phyloP scores from a whole-genome alignment of 2,113 vertebrate species.

The Tichodroma muraria region DNA sequence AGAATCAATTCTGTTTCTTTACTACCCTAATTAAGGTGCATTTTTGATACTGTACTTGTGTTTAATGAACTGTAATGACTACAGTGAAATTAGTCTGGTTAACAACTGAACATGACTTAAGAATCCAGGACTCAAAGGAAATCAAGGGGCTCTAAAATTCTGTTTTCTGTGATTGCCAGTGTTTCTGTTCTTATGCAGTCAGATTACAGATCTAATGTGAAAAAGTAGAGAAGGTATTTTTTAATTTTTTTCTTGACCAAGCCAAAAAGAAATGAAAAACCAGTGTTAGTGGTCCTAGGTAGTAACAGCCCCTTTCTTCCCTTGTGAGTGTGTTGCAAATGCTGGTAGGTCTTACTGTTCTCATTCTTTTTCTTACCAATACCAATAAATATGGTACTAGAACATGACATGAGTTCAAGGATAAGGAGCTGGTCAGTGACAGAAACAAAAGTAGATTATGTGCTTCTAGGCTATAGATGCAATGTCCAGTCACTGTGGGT shows the following conservation, averaged over 20 bases:
- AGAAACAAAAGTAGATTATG: background rate
- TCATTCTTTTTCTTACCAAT: background rate
- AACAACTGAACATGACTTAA: background rate
- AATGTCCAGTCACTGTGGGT: background rate
- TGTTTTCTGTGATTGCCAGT: background rate
- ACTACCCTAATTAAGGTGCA: background rate
- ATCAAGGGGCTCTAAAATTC: background rate
- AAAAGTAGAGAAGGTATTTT: background rate
- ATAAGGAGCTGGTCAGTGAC: background rate
- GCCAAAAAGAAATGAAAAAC: background rate
- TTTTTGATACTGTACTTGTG: background rate
- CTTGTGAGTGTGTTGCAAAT: background rate
- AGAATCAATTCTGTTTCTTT: conserved; percentile 12
- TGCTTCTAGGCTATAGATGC: background rate
- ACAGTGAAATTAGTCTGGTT: background rate
- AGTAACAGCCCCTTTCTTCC: background rate
- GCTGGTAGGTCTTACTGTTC: background rate
- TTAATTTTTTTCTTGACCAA: background rate
- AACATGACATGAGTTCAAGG: background rate
- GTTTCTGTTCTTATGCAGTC: background rate
- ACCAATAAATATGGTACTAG: background rate
- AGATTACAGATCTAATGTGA: background rate
- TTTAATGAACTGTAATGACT: background rate
- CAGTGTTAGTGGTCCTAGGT: background rate
- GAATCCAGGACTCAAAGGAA: background rate